Percentiles rank a stretch among this genome's conserved stretches.
Evolutionary conservation across 2,888 invertebrate species (phyloP).

Genomic region (Lasius platythorax): DNA sequence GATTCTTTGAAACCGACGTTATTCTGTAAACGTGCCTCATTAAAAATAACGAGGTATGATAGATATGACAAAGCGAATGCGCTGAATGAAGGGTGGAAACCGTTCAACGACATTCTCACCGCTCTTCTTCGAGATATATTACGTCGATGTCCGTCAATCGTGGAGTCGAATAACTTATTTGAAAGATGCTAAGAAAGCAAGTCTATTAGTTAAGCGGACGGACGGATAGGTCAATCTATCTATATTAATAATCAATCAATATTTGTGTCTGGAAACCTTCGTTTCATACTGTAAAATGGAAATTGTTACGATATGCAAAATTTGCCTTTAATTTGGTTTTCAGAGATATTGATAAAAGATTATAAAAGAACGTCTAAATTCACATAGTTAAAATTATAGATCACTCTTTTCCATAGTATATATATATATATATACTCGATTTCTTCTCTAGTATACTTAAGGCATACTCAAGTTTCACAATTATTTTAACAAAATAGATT

Average conservation of each 20-base stretch:
- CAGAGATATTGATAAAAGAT: background rate
- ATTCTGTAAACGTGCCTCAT: constrained; percentile 43
- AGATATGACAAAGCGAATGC: constrained; percentile 33
- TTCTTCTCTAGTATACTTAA: background rate
- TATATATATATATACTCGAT: background rate
- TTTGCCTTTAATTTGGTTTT: constrained; percentile 9
- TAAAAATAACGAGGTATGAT: constrained; percentile 50
- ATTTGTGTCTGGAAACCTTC: background rate
- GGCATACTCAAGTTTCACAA: background rate
- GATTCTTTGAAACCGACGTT: constrained; percentile 44
- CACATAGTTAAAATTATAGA: background rate
- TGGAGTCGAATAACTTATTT: background rate
- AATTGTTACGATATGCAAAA: background rate
- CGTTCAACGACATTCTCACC: background rate
- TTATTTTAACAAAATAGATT: constrained; percentile 9
- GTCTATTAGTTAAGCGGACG: background rate
- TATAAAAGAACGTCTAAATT: background rate
- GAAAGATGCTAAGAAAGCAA: background rate
- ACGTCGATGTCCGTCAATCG: background rate
- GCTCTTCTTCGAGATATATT: constrained; percentile 23
- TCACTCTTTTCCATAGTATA: background rate
- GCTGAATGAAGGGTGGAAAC: constrained; percentile 26
- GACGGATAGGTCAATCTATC: background rate
- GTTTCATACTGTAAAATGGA: background rate
- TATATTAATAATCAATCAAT: background rate